Evolutionary conservation across 1,140 invertebrate species (phyloP).

Genomic region (Drosophila serrata): DNA sequence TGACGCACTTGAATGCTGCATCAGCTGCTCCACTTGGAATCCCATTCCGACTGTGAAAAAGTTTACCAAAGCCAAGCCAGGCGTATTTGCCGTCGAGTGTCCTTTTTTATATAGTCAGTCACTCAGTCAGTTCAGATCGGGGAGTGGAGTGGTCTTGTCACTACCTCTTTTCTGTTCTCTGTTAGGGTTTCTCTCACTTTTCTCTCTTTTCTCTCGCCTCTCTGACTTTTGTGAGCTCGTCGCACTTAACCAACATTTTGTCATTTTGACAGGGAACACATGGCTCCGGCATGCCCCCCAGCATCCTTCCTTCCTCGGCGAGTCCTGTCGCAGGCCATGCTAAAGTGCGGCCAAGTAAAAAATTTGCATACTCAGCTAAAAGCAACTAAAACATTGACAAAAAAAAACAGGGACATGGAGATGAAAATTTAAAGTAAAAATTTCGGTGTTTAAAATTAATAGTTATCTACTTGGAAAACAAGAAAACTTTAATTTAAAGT

Average conservation of each 20-base stretch:
- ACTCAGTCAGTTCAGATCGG: conserved; percentile 55
- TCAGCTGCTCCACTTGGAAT: conserved; percentile 42
- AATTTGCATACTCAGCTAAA: conserved; percentile 77
- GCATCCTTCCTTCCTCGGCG: conserved; percentile 7
- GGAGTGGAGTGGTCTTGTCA: conserved; percentile 50
- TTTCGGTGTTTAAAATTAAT: not conserved
- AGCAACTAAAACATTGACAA: conserved; percentile 43
- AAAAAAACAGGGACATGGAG: not conserved
- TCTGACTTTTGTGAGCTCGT: conserved; percentile 49
- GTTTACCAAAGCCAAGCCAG: conserved; percentile 21
- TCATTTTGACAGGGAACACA: conserved; percentile 77
- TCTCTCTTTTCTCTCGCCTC: conserved; percentile 7
- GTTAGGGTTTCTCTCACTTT: not conserved
- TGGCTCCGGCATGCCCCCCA: conserved; percentile 19
- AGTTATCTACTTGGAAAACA: not conserved
- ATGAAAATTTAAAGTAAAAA: not conserved
- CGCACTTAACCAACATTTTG: conserved; percentile 79
- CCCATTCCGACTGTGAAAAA: conserved; percentile 55
- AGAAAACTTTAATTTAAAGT: not conserved
- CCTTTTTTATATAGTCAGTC: conserved; percentile 56
- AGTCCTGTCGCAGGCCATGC: conserved; percentile 30
- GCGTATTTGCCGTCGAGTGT: conserved; percentile 38
- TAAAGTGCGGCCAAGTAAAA: conserved; percentile 73
- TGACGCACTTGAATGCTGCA: conserved; percentile 76
- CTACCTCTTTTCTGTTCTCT: conserved; percentile 14